These are phyloP conservation scores for Bicyclus anynana DNA, from an alignment of 1,140 invertebrate genomes.

Conservation along the genomic window DNA sequence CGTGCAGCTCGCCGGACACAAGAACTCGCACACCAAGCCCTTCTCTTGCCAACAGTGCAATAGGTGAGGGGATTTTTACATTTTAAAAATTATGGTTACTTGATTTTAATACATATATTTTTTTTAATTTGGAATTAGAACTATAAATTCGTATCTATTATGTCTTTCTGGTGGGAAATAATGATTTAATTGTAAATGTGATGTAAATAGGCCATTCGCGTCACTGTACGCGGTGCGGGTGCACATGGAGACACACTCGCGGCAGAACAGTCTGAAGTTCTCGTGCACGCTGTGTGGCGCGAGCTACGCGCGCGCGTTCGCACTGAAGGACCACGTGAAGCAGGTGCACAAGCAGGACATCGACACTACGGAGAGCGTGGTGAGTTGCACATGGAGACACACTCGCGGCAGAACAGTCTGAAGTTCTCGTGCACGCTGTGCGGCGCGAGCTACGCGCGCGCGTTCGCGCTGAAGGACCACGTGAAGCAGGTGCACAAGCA, in stretches of 20 bases:
- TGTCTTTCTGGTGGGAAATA: too few species aligned
- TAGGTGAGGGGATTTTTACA: too few species aligned
- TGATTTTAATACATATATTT: too few species aligned
- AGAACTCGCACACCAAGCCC: constrained; percentile 87
- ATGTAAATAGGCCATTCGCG: constrained; percentile 80
- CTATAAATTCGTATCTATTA: too few species aligned
- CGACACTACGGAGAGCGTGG: not conserved
- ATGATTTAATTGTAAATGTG: not conserved
- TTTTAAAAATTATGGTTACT: too few species aligned
- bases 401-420: constrained; percentile 77
- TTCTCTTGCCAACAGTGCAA: constrained; percentile 85
- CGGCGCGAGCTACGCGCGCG: constrained; percentile 84
- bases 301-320: constrained; percentile 84
- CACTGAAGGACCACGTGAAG: constrained; percentile 83
- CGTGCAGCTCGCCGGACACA: constrained; percentile 85
- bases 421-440: constrained; percentile 84
- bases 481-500: constrained; percentile 78
- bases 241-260: constrained; percentile 84
- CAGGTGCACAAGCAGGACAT: constrained; percentile 68
- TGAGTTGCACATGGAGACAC: not conserved
- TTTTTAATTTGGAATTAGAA: too few species aligned
- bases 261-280: constrained; percentile 84
- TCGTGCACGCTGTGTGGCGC: constrained; percentile 85
- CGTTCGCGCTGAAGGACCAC: constrained; percentile 85
- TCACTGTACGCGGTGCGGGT: constrained; percentile 84